Evolutionary conservation across 1,140 invertebrate species (phyloP), one percentile per base, ranked within the genome.

Genomic region (Trypoxylus dichotomus): DNA sequence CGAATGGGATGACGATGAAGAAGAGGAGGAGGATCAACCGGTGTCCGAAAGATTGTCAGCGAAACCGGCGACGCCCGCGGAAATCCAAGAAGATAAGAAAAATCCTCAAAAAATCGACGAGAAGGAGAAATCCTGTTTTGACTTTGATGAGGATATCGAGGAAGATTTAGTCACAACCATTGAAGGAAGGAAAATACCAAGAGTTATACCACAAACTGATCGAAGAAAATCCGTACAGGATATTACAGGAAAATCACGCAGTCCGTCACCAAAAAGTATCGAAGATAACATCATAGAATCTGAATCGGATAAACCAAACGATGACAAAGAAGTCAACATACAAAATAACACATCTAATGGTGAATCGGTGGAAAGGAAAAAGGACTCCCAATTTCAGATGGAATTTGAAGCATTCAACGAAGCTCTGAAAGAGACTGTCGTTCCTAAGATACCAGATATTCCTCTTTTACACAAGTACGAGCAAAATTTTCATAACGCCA

Each of bases 71-170:
- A 37, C 32, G 10, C 32, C 32, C 10, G 32, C 32, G 5, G 32
- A 8, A 37, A 7, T 37, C 13, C 41, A 75, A 25, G 13, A 47
- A 42, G 41, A 27, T 15, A 19, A 13, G 73, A 74, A 74, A 25
- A 24, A 29, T 15, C 24, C 27, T 7, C 43, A 7, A 54, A 75
- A 72, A 63, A 76, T 13, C 76, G 73, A 79, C 27, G 72, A 78
- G 74, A 37, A 58, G 76, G 43, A 84, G 76, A 84, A 88, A 80
- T 88, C 89, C 3, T 90, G 89, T 79, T 90, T 90, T 79, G 89
- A 90, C 85, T 90, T 90, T 78, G 85, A 89, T 19, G 89, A 90
- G 42, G 89, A 90, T 54, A 88, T 89, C 80, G 81, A 88, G 25
- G 84, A 84, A 73, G 83, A 84, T 37, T 84, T 87, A 75, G 41